Base-by-base conservation (phyloP, 2,888 invertebrate genomes). In the Malthinus seriepunctatus region DNA sequence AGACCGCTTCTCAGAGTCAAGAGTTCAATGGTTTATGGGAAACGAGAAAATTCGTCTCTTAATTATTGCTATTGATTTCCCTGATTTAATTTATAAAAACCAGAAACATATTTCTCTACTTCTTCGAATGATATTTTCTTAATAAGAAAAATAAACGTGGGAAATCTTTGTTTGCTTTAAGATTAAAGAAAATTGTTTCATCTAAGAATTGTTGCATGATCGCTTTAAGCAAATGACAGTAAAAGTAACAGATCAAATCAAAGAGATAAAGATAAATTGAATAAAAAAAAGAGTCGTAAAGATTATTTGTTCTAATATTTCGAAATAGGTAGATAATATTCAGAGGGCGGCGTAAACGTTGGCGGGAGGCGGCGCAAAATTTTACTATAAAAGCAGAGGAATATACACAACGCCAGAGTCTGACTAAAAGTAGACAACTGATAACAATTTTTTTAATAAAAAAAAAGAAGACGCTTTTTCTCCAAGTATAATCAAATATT, bases 281-380 rank as follows among this genome's bases (percentile, higher is more conserved):
- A 23, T 5, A 23, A 23, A 59, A 59, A 59, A 58, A 49, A 52
- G 47, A 32, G 50, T 14, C 42, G 23, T 14, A 45, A 54, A 33
- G 32, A 42, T 38, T 47, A 56, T 60, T 60, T 56, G 42, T 56
- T 38, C 35, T 39, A 38, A 31, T 51, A 39, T 55, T 60, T 48
- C 34, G 51, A 60, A 56, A 60, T 60, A 51, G 55, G 55, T 51
- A 56, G 55, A 56, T 47, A 15, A 51, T 55, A 55, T 60, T 46
- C 42, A 47, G 61, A 64, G 63, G 66, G 66, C 64, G 60, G 64
- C 46, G 54, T 61, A 46, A 51, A 56, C 63, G 66, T 66, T 66
- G 66, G 66, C 66, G 66, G 66, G 63, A 66, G 66, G 66, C 66
- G 66, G 66, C 59, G 59, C 66, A 56, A 62, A 49, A 51, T 44